Percentiles rank a stretch among this genome's conserved stretches.
Evolutionary conservation across 2,797 vertebrate species (phyloP).

Genomic region (Myotis findleyi): DNA sequence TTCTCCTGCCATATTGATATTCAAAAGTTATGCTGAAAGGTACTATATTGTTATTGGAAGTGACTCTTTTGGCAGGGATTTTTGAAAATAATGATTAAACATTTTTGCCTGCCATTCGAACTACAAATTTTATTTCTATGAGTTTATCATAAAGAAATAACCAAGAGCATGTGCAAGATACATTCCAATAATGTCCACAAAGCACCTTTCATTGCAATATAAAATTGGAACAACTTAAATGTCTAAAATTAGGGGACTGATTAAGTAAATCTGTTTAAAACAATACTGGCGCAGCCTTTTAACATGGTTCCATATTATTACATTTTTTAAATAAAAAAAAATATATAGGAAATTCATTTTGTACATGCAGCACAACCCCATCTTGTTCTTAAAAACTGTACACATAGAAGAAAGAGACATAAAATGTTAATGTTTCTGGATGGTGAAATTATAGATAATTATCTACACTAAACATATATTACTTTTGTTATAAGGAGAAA

Average conservation of each 20-base stretch:
- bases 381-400: neutral
- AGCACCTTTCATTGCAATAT: neutral
- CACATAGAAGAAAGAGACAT: neutral
- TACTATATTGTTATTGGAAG: neutral
- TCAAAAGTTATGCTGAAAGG: neutral
- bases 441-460: neutral
- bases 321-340: constrained; percentile 24
- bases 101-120: neutral
- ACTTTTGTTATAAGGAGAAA: constrained; percentile 29
- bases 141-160: constrained; percentile 26
- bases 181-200: neutral
- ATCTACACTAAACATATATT: neutral
- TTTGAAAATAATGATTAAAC: constrained; percentile 2
- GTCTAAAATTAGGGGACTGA: neutral
- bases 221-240: constrained; percentile 33
- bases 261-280: constrained; percentile 19
- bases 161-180: neutral
- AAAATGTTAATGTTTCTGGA: neutral
- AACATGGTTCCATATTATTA: neutral
- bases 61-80: neutral
- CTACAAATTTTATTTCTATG: constrained; percentile 32
- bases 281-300: neutral
- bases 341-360: neutral
- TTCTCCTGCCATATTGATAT: neutral
- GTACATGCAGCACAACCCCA: neutral